A percentile compares a stretch with the other conserved stretches of the same genome.
Evolutionary conservation across 1,140 invertebrate genomes (phyloP).

Genomic region (Drosophila sp.): DNA sequence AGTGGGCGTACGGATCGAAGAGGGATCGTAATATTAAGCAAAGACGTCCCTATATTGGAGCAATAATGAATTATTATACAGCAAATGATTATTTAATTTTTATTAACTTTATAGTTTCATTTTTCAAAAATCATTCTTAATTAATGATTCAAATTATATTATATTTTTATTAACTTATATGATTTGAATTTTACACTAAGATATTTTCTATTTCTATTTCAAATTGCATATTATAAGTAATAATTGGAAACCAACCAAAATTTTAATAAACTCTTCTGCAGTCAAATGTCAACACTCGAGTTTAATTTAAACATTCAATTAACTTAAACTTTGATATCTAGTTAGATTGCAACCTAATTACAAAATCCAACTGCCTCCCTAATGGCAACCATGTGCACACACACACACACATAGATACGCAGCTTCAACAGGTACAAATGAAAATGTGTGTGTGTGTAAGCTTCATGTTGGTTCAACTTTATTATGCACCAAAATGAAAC

Average conservation of each 20-base stretch:
- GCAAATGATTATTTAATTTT: not conserved
- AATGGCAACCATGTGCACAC: slow-evolving; percentile 8
- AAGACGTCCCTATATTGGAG: not conserved
- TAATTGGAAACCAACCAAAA: too few relatives aligned
- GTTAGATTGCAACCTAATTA: slow-evolving; percentile 31
- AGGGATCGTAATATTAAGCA: slow-evolving; percentile 12
- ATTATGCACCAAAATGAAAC: slow-evolving; percentile 69
- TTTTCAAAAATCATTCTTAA: too few relatives aligned
- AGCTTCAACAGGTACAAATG: not conserved
- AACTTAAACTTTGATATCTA: slow-evolving; percentile 1
- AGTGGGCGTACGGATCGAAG: slow-evolving; percentile 31
- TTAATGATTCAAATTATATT: too few relatives aligned
- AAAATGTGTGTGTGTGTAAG: slow-evolving; percentile 14
- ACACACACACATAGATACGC: not conserved
- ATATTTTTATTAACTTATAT: too few relatives aligned
- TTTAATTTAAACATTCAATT: too few relatives aligned
- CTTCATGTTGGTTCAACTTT: slow-evolving; percentile 44
- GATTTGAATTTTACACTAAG: too few relatives aligned
- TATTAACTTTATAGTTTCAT: too few relatives aligned
- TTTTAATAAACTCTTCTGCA: too few relatives aligned
- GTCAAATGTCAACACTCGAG: too few relatives aligned
- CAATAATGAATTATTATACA: slow-evolving; percentile 12
- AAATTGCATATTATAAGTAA: too few relatives aligned
- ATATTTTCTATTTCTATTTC: too few relatives aligned
- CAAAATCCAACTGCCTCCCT: not conserved